Evolutionary conservation across 2,113 vertebrate species (phyloP).

Genomic region (Rhabdomys dilectus): DNA sequence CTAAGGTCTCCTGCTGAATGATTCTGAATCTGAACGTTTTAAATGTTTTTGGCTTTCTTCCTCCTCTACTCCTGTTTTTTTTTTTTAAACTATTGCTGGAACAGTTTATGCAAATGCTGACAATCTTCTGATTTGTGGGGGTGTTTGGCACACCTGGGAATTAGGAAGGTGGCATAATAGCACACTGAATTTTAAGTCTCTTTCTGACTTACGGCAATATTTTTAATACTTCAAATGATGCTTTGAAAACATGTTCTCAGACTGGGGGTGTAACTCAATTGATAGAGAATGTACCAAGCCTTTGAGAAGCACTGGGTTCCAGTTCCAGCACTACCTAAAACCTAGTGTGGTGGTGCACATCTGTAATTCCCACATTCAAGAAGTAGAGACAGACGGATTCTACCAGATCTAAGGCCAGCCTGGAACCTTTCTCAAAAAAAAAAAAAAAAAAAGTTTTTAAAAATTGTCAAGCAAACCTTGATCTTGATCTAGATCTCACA

Average conservation of each 20-base stretch:
- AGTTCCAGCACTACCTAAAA: not conserved
- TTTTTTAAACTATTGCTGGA: no score
- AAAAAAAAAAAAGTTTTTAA: not conserved
- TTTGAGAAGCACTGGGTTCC: not conserved
- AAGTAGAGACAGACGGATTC: not conserved
- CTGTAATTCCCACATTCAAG: not conserved
- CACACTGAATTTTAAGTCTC: conserved; percentile 10
- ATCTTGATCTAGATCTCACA: not conserved
- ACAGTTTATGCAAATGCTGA: conserved; percentile 5
- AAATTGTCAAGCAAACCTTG: not conserved
- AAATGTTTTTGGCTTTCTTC: conserved; percentile 44
- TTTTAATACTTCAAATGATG: conserved; percentile 44
- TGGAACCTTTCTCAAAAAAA: not conserved
- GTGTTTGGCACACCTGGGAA: conserved; percentile 59
- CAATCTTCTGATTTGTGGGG: conserved; percentile 53
- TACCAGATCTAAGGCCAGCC: not conserved
- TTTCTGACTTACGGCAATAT: conserved; percentile 51
- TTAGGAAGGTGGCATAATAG: conserved; percentile 46
- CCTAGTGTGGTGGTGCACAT: no score
- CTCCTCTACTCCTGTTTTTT: no score
- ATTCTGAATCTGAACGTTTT: conserved; percentile 53
- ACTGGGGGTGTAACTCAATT: not conserved
- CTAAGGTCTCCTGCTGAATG: not conserved
- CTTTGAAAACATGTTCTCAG: conserved; percentile 52
- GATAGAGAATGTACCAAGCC: not conserved